Evolutionary conservation across 2,888 invertebrate genomes (phyloP).

Genomic region (Limnephilus auricula): DNA sequence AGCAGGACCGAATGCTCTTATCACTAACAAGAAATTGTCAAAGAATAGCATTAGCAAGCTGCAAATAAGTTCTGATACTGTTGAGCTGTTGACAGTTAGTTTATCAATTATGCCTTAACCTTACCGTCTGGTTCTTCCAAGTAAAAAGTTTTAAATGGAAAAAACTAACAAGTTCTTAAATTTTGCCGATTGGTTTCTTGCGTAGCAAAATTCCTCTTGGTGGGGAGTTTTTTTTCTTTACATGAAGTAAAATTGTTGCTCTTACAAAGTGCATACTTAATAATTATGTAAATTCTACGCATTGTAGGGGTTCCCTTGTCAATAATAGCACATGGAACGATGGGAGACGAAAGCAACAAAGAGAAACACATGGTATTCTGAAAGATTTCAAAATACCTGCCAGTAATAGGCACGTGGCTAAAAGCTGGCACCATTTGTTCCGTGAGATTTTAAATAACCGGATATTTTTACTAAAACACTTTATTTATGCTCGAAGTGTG

Average conservation of each 20-base stretch:
- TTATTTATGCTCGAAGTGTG: not conserved
- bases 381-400: not conserved
- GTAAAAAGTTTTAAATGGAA: too few species aligned
- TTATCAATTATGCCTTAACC: not conserved
- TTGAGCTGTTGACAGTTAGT: not conserved
- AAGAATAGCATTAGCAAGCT: too few species aligned
- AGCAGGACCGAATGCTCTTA: not conserved
- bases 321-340: not conserved
- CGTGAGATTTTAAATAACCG: not conserved
- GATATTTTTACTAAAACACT: not conserved
- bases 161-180: too few species aligned
- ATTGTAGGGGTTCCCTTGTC: not conserved
- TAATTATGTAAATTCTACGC: not conserved
- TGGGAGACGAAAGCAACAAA: slow-evolving; percentile 34
- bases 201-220: not conserved
- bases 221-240: not conserved
- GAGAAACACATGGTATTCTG: slow-evolving; percentile 56
- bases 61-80: too few species aligned
- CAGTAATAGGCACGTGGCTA: not conserved
- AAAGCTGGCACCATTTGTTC: not conserved
- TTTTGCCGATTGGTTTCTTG: not conserved
- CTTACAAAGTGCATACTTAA: not conserved
- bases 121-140: too few species aligned
- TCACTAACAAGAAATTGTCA: too few species aligned
- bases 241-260: not conserved